phyloP scores from a whole-genome alignment of 1,140 invertebrate genomes.

The Diplogasteroides magnus region DNA sequence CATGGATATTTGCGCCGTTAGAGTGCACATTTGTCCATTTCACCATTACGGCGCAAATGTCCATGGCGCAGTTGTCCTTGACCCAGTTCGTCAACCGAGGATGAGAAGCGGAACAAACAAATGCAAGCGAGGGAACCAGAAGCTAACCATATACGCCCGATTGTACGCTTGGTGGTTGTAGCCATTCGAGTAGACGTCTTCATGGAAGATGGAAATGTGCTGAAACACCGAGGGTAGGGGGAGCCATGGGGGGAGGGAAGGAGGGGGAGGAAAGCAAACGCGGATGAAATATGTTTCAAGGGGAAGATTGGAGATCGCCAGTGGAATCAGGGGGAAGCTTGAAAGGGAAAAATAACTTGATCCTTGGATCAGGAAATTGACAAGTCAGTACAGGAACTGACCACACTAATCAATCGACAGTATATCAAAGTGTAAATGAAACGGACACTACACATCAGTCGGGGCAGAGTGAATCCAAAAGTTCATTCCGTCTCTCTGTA shows the following conservation, averaged over 20 bases:
- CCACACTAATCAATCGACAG: neutral
- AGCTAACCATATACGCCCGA: neutral
- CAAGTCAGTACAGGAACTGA: too few relatives aligned
- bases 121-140: neutral
- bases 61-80: too few relatives aligned
- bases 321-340: too few relatives aligned
- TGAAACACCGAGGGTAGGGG: neutral
- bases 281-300: neutral
- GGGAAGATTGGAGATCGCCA: neutral
- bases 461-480: too few relatives aligned
- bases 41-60: too few relatives aligned
- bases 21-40: too few relatives aligned
- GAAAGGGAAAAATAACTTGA: too few relatives aligned
- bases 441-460: slow-evolving; percentile 4
- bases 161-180: neutral
- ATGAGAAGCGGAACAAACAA: neutral
- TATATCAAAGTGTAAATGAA: neutral
- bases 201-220: neutral
- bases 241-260: neutral
- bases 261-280: too few relatives aligned
- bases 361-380: too few relatives aligned
- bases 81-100: too few relatives aligned
- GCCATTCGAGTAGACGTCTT: neutral
- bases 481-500: too few relatives aligned
- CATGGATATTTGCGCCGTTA: too few relatives aligned